Percentiles rank a stretch among this genome's conserved stretches.
phyloP scores from a whole-genome alignment of 2,888 invertebrate species.

The Drosophila paracracens region DNA sequence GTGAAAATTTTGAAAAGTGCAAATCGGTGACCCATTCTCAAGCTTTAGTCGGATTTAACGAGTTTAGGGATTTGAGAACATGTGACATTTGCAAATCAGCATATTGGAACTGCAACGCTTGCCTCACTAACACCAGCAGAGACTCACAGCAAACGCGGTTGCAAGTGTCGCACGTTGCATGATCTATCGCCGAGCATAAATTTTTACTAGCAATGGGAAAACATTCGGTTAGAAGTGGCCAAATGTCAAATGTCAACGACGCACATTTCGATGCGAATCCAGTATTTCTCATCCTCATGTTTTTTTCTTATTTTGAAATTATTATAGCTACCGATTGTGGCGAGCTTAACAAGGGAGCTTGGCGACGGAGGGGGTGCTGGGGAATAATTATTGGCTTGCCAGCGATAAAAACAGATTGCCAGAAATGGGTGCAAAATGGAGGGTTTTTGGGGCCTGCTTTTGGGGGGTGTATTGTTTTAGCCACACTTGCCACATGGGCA shows the following conservation, averaged over 20 bases:
- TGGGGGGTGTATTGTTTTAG: background rate
- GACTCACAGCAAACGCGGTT: conserved; percentile 12
- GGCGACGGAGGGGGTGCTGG: too few relatives aligned
- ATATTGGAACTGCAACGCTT: conserved; percentile 10
- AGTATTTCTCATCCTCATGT: conserved; percentile 33
- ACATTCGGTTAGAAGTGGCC: conserved; percentile 28
- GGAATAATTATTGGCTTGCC: conserved; percentile 25
- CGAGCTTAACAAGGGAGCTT: conserved; percentile 7
- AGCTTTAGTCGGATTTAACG: background rate
- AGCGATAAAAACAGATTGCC: conserved; percentile 74
- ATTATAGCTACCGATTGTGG: conserved; percentile 60
- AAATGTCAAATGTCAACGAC: conserved; percentile 53
- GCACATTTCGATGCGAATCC: conserved; percentile 57
- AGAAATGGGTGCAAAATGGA: conserved; percentile 65
- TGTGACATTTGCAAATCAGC: conserved; percentile 5
- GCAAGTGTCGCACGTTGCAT: conserved; percentile 61
- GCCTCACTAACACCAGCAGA: conserved; percentile 30
- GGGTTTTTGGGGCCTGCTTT: background rate
- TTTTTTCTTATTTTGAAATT: conserved; percentile 51
- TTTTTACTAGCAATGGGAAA: conserved; percentile 55
- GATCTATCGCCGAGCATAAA: conserved; percentile 72
- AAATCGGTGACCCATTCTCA: background rate
- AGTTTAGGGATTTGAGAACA: conserved; percentile 26
- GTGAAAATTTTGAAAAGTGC: background rate
- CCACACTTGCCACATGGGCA: conserved; percentile 61